Evolutionary conservation across 2,113 vertebrate species (phyloP).

Genomic region (Arvicanthis niloticus): DNA sequence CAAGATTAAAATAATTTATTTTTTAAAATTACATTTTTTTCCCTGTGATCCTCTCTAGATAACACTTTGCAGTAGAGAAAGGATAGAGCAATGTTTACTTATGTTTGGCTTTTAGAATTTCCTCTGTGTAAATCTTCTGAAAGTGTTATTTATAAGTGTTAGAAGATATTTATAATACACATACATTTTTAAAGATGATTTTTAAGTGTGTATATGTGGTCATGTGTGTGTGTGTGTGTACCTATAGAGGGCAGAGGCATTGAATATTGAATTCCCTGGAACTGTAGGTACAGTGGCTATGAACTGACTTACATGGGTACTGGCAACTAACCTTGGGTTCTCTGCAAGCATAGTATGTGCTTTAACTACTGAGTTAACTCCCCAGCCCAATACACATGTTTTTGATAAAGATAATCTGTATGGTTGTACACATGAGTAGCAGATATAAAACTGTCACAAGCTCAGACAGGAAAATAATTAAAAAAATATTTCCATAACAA

Average conservation of each 20-base stretch:
- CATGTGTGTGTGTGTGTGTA: background rate
- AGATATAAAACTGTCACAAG: background rate
- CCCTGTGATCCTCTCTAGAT: background rate
- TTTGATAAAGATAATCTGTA: conserved; percentile 3
- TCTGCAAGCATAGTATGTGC: background rate
- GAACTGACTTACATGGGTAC: background rate
- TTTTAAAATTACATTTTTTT: background rate
- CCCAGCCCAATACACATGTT: background rate
- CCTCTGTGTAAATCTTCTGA: background rate
- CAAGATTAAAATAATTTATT: background rate
- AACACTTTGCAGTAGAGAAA: background rate
- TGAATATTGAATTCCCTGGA: background rate
- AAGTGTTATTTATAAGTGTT: background rate
- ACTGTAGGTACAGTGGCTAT: background rate
- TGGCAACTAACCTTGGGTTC: background rate
- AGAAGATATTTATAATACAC: background rate
- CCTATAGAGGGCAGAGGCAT: background rate
- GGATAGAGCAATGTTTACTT: background rate
- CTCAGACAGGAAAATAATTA: background rate
- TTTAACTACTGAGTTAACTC: too few species aligned
- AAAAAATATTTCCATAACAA: background rate
- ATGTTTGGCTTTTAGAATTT: background rate
- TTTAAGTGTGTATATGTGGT: background rate
- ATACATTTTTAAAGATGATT: background rate
- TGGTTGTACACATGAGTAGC: background rate